phyloP scores from a whole-genome alignment of 1,140 invertebrate genomes.

The Drosophila pseudoananassae region DNA sequence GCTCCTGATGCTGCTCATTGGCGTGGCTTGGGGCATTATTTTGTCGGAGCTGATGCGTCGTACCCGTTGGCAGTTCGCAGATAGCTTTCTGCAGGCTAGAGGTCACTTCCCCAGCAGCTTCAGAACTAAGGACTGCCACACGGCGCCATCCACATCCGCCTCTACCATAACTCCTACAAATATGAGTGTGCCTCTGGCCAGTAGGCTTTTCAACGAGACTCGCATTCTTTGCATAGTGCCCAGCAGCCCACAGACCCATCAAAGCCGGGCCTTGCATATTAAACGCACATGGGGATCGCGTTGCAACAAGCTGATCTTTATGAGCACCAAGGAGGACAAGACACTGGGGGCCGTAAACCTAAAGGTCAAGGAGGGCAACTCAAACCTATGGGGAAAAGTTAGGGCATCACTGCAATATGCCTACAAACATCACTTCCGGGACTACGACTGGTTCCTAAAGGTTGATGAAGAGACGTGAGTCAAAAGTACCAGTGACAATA shows the following conservation, averaged over 20 bases:
- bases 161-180: not conserved
- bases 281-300: conserved; percentile 97
- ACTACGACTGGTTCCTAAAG: conserved; percentile 97
- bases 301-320: conserved; percentile 95
- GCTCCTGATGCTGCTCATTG: conserved; percentile 50
- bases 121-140: not conserved
- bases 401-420: conserved; percentile 95
- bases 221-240: conserved; percentile 59
- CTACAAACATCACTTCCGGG: conserved; percentile 90
- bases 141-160: not conserved
- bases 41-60: conserved; percentile 41
- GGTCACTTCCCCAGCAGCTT: not conserved
- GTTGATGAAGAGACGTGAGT: conserved; percentile 97
- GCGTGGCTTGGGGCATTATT: conserved; percentile 45
- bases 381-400: conserved; percentile 96
- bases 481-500: conserved; percentile 84
- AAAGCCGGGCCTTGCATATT: conserved; percentile 78
- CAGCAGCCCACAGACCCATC: conserved; percentile 27
- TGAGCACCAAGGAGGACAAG: conserved; percentile 90
- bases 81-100: not conserved
- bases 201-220: conserved; percentile 3
- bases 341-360: conserved; percentile 88
- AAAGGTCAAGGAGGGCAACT: conserved; percentile 92
- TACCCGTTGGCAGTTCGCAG: conserved; percentile 1
- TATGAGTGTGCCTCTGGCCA: not conserved